Conservation (phyloP, 2,113 vertebrate genomes). For the Marcusenius ussheri region DNA sequence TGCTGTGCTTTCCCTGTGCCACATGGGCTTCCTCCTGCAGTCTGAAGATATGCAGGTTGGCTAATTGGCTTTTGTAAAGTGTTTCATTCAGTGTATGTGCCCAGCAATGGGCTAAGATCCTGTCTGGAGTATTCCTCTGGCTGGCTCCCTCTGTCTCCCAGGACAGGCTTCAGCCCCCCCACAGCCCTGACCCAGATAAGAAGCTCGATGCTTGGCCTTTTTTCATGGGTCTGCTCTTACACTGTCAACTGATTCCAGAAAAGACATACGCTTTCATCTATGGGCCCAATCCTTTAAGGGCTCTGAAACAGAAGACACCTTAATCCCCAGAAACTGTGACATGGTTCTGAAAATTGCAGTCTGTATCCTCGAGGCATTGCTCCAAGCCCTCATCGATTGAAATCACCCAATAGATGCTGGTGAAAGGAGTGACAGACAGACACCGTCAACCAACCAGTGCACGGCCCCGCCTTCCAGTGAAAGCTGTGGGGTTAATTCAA, state of each 20-base stretch:
- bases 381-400: not conserved
- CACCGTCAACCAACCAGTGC: not conserved
- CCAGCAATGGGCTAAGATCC: not conserved
- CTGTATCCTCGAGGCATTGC: not conserved
- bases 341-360: not conserved
- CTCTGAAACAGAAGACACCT: conserved; percentile 1
- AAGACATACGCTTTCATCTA: not conserved
- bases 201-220: not conserved
- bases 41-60: not conserved
- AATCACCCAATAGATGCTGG: not conserved
- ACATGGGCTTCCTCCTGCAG: not conserved
- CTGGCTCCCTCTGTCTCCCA: not conserved
- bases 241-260: not conserved
- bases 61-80: not conserved
- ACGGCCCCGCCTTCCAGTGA: not conserved
- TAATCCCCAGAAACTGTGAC: not conserved
- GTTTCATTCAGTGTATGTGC: not conserved
- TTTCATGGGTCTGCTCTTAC: not conserved
- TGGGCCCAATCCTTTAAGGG: not conserved
- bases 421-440: not conserved
- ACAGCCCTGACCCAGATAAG: not conserved
- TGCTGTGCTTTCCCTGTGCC: not conserved
- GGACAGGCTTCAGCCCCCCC: not conserved
- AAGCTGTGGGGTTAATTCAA: not conserved
- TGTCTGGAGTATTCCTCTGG: not conserved